Conservation (phyloP, 2,113 vertebrate genomes). For the Poeciliopsis prolifica region DNA sequence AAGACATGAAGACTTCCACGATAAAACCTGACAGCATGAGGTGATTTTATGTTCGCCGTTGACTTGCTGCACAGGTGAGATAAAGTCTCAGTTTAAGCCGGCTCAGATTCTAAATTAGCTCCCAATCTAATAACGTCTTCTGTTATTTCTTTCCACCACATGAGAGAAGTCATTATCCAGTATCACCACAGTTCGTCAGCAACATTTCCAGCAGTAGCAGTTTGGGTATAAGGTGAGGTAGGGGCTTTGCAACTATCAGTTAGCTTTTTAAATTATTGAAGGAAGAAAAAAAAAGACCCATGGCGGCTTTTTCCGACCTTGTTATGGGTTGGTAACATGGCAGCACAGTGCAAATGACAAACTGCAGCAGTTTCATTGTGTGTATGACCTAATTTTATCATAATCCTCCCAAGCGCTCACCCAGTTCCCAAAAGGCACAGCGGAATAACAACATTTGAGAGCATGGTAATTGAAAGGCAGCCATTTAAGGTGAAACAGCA, state of each 20-base stretch:
- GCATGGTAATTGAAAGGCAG: conserved; percentile 29
- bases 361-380: conserved; percentile 19
- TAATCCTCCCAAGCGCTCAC: conserved; percentile 33
- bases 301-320: conserved; percentile 18
- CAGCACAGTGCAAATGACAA: conserved; percentile 25
- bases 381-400: conserved; percentile 53
- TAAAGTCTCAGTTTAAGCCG: conserved; percentile 44
- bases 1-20: conserved; percentile 26
- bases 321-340: conserved; percentile 9
- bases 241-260: conserved; percentile 20
- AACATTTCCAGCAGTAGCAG: conserved; percentile 21
- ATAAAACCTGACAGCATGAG: conserved; percentile 12
- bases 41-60: conserved; percentile 28
- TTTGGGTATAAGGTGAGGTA: conserved; percentile 25
- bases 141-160: conserved; percentile 48
- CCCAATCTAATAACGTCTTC: conserved; percentile 49
- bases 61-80: conserved; percentile 39
- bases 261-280: conserved; percentile 50
- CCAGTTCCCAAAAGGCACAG: conserved; percentile 12
- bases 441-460: conserved; percentile 25
- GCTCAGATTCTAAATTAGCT: conserved; percentile 54
- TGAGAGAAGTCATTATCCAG: conserved; percentile 56
- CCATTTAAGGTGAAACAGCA: neutral
- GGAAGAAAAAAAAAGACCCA: conserved; percentile 27
- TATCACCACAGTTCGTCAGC: conserved; percentile 52